Evolutionary conservation across 2,113 vertebrate species (phyloP), one percentile per base, ranked within the genome.

Genomic region (Phodopus roborovskii): DNA sequence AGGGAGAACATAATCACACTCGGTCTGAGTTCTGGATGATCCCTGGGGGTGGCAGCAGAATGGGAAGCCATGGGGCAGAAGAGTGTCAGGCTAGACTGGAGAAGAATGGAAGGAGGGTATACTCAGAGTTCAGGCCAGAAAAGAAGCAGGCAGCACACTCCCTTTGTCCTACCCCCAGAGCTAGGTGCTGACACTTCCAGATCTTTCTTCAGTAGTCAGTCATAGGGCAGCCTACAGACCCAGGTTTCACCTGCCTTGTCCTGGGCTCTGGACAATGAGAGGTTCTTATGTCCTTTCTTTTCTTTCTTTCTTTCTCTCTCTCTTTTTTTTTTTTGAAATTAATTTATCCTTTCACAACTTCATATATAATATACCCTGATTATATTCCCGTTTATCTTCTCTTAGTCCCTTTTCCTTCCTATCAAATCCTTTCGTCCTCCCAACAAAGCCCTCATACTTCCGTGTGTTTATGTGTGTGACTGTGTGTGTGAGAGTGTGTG

Each of bases 61-160:
- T 30, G 36, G 36, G n/a, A 62, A 42, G 33, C 56, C 60, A 16
- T 9, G 3, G 26, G 39, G 13, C 0, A 11, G 84, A 33, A 33
- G 22, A 8, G 8, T 13, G 39, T 7, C 13, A 19, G 50, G 56
- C 84, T 58, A 39, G 78, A 39, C 53, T 71, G 68, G 48, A 5
- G 30, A 4, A 0, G 26, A 11, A 0, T 2, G 12, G 79, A 33
- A 85, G 56, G 83, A 86, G 78, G 87, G 66, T 71, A 60, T 7
- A 73, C 30, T 86, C 66, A 45, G 90, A 87, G 48, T 62, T 66
- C 68, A 78, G 82, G 53, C 20, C 33, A 13, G 5, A 42, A 64
- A 64, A 28, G 50, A 56, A 11, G 3, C 1, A 6, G 48, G 39
- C 19, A 19, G 53, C 22, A n/a, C 30, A 5, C 12, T 1, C 1